A percentile compares a stretch with the other conserved stretches of the same genome.
phyloP scores from a whole-genome alignment of 2,888 invertebrate species.

The Drosophila pullipes region DNA sequence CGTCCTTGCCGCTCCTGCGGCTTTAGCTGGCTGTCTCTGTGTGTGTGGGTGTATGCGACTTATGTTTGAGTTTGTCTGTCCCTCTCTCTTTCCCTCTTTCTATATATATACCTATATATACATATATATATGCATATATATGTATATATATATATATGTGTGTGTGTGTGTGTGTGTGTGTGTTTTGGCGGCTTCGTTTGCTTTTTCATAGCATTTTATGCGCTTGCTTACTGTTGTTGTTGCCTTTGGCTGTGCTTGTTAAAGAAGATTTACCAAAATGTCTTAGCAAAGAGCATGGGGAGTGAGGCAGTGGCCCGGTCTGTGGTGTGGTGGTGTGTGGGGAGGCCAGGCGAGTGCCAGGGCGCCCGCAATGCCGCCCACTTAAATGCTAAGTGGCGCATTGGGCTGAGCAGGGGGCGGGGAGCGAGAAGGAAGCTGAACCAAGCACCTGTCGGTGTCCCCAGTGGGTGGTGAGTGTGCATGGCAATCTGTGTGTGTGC shows the following conservation, averaged over 20 bases:
- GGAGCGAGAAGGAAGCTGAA: conserved; percentile 4
- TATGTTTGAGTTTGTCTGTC: conserved; percentile 41
- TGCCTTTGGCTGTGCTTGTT: conserved; percentile 68
- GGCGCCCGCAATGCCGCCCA: conserved; percentile 69
- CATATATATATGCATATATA: not conserved
- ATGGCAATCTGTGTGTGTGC: conserved; percentile 1
- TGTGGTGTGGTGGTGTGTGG: not conserved
- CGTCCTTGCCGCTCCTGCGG: conserved; percentile 80
- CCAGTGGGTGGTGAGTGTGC: conserved; percentile 11
- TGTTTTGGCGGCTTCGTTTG: conserved; percentile 67
- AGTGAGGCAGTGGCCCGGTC: not conserved
- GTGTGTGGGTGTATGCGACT: conserved; percentile 35
- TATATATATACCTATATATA: not conserved
- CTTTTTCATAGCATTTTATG: conserved; percentile 81
- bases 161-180: conserved; percentile 25
- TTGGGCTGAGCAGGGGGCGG: conserved; percentile 42
- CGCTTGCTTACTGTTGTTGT: conserved; percentile 47
- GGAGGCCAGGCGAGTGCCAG: not conserved
- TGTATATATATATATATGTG: not conserved
- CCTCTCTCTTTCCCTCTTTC: conserved; percentile 6
- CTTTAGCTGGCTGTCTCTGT: conserved; percentile 54
- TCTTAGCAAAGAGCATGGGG: conserved; percentile 43
- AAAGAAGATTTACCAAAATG: conserved; percentile 81
- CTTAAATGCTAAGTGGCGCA: conserved; percentile 81
- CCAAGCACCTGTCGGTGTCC: conserved; percentile 50